These are phyloP conservation scores for Quadriops clusia DNA, from an alignment of 2,888 invertebrate genomes.

Conservation along the genomic window DNA sequence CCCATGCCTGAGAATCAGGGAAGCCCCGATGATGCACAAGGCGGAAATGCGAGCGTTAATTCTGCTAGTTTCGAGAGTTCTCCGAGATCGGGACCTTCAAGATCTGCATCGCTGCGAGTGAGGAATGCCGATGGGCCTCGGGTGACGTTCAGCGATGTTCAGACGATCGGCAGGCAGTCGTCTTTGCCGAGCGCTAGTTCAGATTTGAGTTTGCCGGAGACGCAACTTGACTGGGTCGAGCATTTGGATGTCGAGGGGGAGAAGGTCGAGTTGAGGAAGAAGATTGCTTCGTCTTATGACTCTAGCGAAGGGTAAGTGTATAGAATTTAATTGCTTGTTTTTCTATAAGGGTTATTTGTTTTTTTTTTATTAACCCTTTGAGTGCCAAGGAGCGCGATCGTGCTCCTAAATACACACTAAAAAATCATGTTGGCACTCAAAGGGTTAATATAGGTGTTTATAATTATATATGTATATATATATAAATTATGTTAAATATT, in stretches of 20 bases:
- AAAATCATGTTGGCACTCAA: no score
- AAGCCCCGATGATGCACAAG: constrained; percentile 42
- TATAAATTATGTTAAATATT: no score
- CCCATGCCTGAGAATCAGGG: constrained; percentile 48
- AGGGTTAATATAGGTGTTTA: no score
- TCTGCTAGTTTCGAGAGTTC: constrained; percentile 62
- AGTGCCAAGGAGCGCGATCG: no score
- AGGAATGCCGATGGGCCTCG: constrained; percentile 40
- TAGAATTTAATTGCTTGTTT: neutral
- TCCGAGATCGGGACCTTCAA: constrained; percentile 56
- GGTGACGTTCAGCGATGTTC: constrained; percentile 50
- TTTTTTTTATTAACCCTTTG: no score
- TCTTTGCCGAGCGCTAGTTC: constrained; percentile 67
- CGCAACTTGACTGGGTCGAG: constrained; percentile 46
- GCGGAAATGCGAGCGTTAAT: constrained; percentile 39
- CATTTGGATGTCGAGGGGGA: constrained; percentile 53
- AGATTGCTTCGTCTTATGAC: constrained; percentile 33
- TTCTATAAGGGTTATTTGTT: no score
- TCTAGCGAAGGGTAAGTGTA: constrained; percentile 24
- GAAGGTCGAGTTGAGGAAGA: constrained; percentile 50
- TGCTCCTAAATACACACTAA: no score
- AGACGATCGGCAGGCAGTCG: constrained; percentile 51
- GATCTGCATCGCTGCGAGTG: constrained; percentile 56
- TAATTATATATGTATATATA: no score
- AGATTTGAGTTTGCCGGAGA: constrained; percentile 51